Evolutionary conservation across 2,113 vertebrate genomes (phyloP), one percentile per base, ranked within the genome.

Genomic region (Quiscalus mexicanus): DNA sequence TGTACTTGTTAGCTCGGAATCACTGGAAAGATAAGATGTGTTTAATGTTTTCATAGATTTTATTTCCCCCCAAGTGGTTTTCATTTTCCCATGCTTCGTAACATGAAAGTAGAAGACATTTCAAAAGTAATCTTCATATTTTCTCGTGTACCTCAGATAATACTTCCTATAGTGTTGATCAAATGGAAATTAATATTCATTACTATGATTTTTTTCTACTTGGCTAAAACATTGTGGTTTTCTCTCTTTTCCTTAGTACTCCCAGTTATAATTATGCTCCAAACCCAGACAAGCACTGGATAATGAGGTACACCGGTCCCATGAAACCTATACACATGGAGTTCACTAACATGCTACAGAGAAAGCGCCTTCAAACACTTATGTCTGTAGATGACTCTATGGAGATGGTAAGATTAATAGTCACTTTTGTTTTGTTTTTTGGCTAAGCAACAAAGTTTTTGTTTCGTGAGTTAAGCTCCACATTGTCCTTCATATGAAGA

Each of bases 321-420:
- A 99, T 99, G 99, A 99, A 99, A 90, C 99, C 99, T 7, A 99
- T 99, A 94, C 99, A 99, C 98, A 99, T 99, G 99, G 98, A 99
- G 84, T 99, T 99, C 98, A 99, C 99, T 33, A 99, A 99, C 97
- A 98, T 99, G 99, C 97, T 99, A 5, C 99, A 99, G 98, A 98
- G 99, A 78, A 98, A 99, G 89, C 98, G 99, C 70, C 98, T 99
- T 89, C 99, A 99, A 93, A 99, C 99, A 1, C 98, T 99, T 80
- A 98, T 99, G 97, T 99, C 99, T 15, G 99, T 99, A 95, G 99
- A 99, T 28, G 99, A 99, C 97, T 99, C 99, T 21, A 98, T 99
- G 98, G 98, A 99, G 86, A 99, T 97, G 98, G 99, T 99, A 97
- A 92, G 97, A 84, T 74, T 20, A 62, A 14, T 19, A 23, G 35